phyloP scores from a whole-genome alignment of 2,797 vertebrate genomes.

The Vespertilio murinus region DNA sequence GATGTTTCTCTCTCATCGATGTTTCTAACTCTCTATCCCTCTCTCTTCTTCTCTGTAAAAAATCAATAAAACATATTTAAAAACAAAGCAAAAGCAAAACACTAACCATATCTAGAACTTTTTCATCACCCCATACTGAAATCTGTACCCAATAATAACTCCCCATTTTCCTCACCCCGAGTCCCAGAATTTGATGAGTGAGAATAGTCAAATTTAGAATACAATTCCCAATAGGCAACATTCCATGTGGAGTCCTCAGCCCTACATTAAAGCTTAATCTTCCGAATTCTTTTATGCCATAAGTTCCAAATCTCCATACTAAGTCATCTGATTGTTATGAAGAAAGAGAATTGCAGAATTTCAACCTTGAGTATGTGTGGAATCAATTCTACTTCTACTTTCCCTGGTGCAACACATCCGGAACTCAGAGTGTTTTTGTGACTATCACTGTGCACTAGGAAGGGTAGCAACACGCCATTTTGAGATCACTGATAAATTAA shows the following conservation, averaged over 20 bases:
- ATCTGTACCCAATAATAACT: background rate
- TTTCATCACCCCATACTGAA: background rate
- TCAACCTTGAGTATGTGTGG: background rate
- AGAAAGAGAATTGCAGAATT: background rate
- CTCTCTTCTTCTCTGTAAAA: no score
- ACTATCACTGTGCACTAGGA: background rate
- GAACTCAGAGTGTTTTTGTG: background rate
- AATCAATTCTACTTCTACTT: background rate
- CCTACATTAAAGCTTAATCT: background rate
- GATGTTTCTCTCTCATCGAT: no score
- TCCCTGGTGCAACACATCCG: background rate
- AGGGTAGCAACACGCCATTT: background rate
- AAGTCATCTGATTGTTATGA: background rate
- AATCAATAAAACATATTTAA: no score
- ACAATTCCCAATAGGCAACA: background rate
- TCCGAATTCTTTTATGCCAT: background rate
- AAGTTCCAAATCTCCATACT: background rate
- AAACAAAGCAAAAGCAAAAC: no score
- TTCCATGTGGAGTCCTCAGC: background rate
- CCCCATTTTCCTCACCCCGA: fast-evolving
- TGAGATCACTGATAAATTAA: background rate
- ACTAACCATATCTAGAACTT: background rate
- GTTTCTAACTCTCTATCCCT: no score
- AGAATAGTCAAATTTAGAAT: background rate
- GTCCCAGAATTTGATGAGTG: background rate